These are phyloP conservation scores for Streptopelia turtur DNA, from an alignment of 2,797 vertebrate species.

Conservation along the genomic window DNA sequence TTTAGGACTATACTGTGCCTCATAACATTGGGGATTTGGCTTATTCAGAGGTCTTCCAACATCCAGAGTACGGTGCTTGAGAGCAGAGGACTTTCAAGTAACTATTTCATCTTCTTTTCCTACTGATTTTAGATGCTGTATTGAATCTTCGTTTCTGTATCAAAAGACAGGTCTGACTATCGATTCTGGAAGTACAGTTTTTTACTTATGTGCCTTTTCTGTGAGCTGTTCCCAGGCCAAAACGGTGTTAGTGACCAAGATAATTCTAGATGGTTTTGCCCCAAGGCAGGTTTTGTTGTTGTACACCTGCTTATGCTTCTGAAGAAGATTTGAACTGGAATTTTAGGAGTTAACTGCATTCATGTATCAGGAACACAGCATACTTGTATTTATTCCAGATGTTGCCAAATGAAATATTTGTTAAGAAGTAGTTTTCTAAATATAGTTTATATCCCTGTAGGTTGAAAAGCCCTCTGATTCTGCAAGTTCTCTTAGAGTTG, in stretches of 20 bases:
- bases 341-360: not conserved
- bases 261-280: not conserved
- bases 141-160: not conserved
- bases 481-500: constrained; percentile 85
- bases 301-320: not conserved
- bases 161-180: not conserved
- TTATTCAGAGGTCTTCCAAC: not conserved
- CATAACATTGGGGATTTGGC: not conserved
- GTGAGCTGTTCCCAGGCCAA: not conserved
- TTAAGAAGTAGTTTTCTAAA: not conserved
- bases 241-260: not conserved
- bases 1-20: not conserved
- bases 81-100: not conserved
- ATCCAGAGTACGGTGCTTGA: not conserved
- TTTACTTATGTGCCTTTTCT: not conserved
- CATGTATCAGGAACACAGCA: not conserved
- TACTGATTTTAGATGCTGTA: not conserved
- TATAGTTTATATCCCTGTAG: constrained; percentile 65
- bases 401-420: not conserved
- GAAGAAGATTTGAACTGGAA: not conserved
- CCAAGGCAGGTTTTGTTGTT: not conserved
- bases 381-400: not conserved
- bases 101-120: not conserved
- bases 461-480: constrained; percentile 89
- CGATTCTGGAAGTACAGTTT: not conserved